These are phyloP conservation scores for Eunapius fragilis DNA, from an alignment of 37 sponge, comb jelly and placozoan species.

Conservation along the genomic window DNA sequence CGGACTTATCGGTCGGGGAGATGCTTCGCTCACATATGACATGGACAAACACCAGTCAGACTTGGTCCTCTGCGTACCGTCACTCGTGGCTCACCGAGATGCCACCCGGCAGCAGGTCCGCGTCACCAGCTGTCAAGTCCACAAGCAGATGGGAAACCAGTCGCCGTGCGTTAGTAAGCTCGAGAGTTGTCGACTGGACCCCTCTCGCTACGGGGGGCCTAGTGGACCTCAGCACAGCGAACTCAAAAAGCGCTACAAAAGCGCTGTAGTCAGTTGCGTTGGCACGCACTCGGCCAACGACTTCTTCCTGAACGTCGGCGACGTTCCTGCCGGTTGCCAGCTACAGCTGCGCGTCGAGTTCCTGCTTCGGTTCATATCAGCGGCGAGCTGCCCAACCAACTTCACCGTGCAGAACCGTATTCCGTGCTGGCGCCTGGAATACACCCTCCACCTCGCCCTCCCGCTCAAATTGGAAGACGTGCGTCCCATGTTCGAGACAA, in stretches of 20 bases:
- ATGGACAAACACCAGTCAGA: conserved; percentile 4
- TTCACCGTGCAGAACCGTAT: conserved; percentile 7
- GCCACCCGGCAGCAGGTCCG: conserved; percentile 32
- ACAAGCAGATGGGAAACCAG: not conserved
- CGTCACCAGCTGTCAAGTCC: conserved; percentile 29
- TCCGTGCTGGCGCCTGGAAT: conserved; percentile 9
- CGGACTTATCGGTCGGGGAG: conserved; percentile 29
- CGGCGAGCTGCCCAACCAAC: conserved; percentile 4
- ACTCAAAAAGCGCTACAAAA: not conserved
- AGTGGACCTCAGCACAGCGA: conserved; percentile 1
- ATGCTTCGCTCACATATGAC: conserved; percentile 1
- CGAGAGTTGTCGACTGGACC: not conserved
- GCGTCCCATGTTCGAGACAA: not conserved
- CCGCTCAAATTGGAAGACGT: conserved; percentile 13
- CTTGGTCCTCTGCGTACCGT: conserved; percentile 32
- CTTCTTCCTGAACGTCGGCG: conserved; percentile 25
- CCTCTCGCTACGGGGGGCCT: not conserved
- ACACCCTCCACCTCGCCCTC: conserved; percentile 17
- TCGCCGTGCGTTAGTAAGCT: not conserved
- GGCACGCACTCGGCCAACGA: conserved; percentile 39
- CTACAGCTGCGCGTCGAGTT: conserved; percentile 24
- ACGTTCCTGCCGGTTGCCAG: not conserved
- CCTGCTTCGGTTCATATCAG: conserved; percentile 4
- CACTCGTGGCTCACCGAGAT: conserved; percentile 7
- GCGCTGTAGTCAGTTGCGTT: not conserved